A percentile compares a stretch with the other conserved stretches of the same genome.
Conservation (phyloP, 2,888 invertebrate genomes). For the Cantharis rufa region DNA sequence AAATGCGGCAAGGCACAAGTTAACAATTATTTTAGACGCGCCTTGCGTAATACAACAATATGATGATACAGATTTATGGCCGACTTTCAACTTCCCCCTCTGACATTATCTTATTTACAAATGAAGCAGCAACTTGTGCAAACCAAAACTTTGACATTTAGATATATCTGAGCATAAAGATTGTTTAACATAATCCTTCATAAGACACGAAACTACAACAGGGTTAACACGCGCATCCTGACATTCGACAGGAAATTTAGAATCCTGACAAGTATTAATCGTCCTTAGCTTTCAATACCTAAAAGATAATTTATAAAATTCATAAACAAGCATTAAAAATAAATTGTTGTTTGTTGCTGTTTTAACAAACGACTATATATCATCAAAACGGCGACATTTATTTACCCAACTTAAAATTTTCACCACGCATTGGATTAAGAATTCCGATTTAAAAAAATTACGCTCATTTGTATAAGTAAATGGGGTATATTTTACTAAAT, state of each 20-base stretch:
- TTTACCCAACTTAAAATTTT: neutral
- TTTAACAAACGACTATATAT: neutral
- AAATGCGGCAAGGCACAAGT: slow-evolving; percentile 11
- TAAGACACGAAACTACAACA: slow-evolving; percentile 18
- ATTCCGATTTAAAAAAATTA: neutral
- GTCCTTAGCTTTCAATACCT: neutral
- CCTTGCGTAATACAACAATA: slow-evolving; percentile 19
- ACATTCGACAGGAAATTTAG: slow-evolving; percentile 13
- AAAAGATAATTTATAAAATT: slow-evolving; percentile 1
- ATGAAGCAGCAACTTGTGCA: slow-evolving; percentile 28
- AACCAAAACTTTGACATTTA: slow-evolving; percentile 28
- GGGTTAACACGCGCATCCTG: slow-evolving; percentile 12
- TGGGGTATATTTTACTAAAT: no score
- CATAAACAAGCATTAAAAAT: neutral
- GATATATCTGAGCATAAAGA: slow-evolving; percentile 21
- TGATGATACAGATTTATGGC: slow-evolving; percentile 27
- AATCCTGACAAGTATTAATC: slow-evolving; percentile 14
- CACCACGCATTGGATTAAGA: neutral
- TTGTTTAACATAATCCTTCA: slow-evolving; percentile 25
- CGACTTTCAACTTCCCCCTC: slow-evolving; percentile 21
- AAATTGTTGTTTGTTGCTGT: neutral
- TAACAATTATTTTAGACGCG: slow-evolving; percentile 17
- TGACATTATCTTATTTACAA: slow-evolving; percentile 30
- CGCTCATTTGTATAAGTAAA: neutral
- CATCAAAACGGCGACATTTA: neutral